phyloP scores from a whole-genome alignment of 2,888 invertebrate species.

The Amitus sp. region DNA sequence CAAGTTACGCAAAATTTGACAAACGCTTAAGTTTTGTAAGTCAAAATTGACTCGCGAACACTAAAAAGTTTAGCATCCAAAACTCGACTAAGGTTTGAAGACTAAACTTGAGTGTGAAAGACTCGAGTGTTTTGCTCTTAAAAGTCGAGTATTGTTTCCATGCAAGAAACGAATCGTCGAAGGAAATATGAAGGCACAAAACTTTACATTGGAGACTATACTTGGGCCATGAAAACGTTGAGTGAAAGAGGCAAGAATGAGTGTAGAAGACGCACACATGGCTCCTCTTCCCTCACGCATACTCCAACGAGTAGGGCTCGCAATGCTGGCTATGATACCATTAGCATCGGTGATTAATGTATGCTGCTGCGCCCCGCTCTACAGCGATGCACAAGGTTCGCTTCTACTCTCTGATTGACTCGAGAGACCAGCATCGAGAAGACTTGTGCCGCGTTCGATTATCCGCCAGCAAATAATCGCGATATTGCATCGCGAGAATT shows the following conservation, averaged over 20 bases:
- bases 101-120: too few species aligned
- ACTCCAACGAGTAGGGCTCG: constrained; percentile 41
- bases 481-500: constrained; percentile 33
- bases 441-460: constrained; percentile 34
- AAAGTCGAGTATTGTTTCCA: too few species aligned
- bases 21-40: too few species aligned
- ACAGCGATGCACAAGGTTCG: constrained; percentile 50
- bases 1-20: too few species aligned
- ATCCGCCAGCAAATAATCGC: constrained; percentile 40
- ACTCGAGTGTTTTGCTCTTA: too few species aligned
- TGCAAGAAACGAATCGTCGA: too few species aligned
- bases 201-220: constrained; percentile 35
- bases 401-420: constrained; percentile 57
- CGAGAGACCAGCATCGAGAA: constrained; percentile 43
- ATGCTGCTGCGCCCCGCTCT: constrained; percentile 60
- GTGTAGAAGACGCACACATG: too few species aligned
- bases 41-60: too few species aligned
- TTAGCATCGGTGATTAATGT: constrained; percentile 65
- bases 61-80: too few species aligned
- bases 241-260: constrained; percentile 26
- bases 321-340: constrained; percentile 61
- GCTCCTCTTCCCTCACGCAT: constrained; percentile 19
- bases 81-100: too few species aligned
- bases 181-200: too few species aligned
- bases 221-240: constrained; percentile 44